A percentile compares a stretch with the other conserved stretches of the same genome.
phyloP scores from a whole-genome alignment of 2,113 vertebrate genomes.

The Ornithorhynchus anatinus region DNA sequence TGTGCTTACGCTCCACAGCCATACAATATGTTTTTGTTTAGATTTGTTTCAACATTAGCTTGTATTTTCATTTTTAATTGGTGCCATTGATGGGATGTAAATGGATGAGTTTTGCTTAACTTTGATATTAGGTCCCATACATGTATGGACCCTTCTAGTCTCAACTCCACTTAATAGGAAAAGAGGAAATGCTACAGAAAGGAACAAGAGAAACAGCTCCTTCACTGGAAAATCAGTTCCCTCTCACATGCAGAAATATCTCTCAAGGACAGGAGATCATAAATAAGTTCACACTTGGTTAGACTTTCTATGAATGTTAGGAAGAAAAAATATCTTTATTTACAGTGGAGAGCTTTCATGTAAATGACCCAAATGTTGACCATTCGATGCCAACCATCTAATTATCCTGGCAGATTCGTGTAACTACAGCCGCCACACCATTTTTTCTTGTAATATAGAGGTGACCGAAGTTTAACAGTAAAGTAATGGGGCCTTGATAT shows the following conservation, averaged over 20 bases:
- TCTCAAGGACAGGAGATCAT: constrained; percentile 24
- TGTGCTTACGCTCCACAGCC: not conserved
- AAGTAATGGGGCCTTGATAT: too few relatives aligned
- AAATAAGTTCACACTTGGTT: constrained; percentile 34
- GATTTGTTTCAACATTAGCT: constrained; percentile 20
- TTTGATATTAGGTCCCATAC: not conserved
- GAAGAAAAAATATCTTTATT: constrained; percentile 44
- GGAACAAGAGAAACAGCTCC: not conserved
- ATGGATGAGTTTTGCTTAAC: not conserved
- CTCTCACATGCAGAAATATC: constrained; percentile 28
- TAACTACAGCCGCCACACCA: too few relatives aligned
- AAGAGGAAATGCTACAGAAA: not conserved
- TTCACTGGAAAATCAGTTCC: constrained; percentile 19
- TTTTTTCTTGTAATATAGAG: too few relatives aligned
- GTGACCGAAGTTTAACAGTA: too few relatives aligned
- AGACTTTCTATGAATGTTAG: constrained; percentile 24
- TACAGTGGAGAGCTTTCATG: too few relatives aligned
- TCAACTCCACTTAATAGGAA: constrained; percentile 6
- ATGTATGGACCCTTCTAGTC: not conserved
- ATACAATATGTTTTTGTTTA: constrained; percentile 22
- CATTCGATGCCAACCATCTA: too few relatives aligned
- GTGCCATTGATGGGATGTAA: not conserved
- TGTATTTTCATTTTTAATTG: constrained; percentile 11
- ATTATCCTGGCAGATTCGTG: too few relatives aligned
- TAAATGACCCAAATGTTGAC: too few relatives aligned